Percentiles rank a stretch among this genome's conserved stretches.
These are phyloP conservation scores for Streptopelia turtur DNA, from an alignment of 2,797 vertebrate species.

Conservation along the genomic window DNA sequence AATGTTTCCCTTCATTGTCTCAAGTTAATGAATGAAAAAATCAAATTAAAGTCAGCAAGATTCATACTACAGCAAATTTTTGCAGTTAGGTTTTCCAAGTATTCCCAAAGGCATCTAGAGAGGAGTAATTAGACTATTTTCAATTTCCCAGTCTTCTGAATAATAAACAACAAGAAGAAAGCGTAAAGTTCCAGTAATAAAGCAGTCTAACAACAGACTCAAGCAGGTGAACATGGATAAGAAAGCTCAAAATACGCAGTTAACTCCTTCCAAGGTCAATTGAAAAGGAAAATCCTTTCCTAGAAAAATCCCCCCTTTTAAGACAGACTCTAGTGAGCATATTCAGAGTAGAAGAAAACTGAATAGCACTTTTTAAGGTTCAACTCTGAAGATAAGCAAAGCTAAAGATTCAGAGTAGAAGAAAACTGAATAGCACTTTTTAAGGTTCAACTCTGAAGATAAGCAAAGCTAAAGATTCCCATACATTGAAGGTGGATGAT, in stretches of 20 bases:
- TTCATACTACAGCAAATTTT: not conserved
- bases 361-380: not conserved
- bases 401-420: not conserved
- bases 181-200: not conserved
- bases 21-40: not conserved
- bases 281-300: not conserved
- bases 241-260: not conserved
- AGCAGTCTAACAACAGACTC: not conserved
- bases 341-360: not conserved
- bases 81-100: not conserved
- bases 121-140: not conserved
- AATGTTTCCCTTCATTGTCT: not conserved
- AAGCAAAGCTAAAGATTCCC: not conserved
- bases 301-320: not conserved
- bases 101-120: not conserved
- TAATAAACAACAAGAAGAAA: not conserved
- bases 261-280: not conserved
- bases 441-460: not conserved
- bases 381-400: not conserved
- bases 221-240: not conserved
- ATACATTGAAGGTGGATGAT: not conserved
- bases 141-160: not conserved
- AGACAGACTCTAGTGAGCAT: not conserved
- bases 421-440: not conserved
- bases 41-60: not conserved